A percentile compares a stretch with the other conserved stretches of the same genome.
Evolutionary conservation across 2,888 invertebrate genomes (phyloP).

Genomic region (Druceiella hillmani): DNA sequence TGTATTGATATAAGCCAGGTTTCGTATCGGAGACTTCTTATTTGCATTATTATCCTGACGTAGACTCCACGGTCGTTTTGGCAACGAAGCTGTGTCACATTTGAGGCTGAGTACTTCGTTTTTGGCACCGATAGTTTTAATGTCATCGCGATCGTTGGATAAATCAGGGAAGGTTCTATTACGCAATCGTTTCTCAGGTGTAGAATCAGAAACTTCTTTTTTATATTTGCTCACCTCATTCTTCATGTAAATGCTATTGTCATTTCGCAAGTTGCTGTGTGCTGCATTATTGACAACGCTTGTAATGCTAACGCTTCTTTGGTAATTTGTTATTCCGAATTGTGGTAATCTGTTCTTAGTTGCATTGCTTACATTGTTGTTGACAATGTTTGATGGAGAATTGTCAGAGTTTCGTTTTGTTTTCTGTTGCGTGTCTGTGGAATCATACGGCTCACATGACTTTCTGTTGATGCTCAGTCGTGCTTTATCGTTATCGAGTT

Average conservation of each 20-base stretch:
- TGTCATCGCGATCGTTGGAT: conserved; percentile 44
- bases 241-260: conserved; percentile 29
- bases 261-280: conserved; percentile 10
- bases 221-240: conserved; percentile 47
- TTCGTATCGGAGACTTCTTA: conserved; percentile 29
- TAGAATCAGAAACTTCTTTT: conserved; percentile 48
- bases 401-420: conserved; percentile 7
- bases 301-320: conserved; percentile 42
- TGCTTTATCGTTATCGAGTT: conserved; percentile 38
- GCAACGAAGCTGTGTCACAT: conserved; percentile 38
- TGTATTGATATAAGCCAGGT: conserved; percentile 26
- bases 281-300: conserved; percentile 29
- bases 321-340: conserved; percentile 42
- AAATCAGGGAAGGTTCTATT: conserved; percentile 49
- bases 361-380: conserved; percentile 35
- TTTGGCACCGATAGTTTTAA: conserved; percentile 38
- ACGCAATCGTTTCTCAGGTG: conserved; percentile 45
- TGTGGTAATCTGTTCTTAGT: conserved; percentile 44
- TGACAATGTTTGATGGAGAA: conserved; percentile 5
- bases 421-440: conserved; percentile 30
- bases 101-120: conserved; percentile 40
- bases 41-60: conserved; percentile 36
- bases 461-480: background rate
- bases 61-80: conserved; percentile 36
- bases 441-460: conserved; percentile 24